Base-by-base conservation (phyloP, 1,140 invertebrate genomes). In the Condylostylus longicornis region DNA sequence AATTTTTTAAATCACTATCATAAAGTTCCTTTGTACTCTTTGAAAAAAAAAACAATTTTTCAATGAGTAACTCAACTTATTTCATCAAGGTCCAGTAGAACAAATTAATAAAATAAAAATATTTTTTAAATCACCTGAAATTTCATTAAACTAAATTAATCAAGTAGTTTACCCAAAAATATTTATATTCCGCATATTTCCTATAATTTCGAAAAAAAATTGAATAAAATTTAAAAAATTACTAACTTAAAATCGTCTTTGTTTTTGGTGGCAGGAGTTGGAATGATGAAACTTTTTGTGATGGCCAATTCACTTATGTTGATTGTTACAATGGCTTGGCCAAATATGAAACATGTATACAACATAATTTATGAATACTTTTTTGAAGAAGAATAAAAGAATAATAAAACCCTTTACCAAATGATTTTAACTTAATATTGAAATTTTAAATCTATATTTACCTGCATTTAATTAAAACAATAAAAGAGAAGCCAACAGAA, bases 211-310 rank as follows among this genome's bases (percentile, higher is more conserved):
- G 15, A 7, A 31, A 31, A 13, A 31, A 8, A 14, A 8, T 10
- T 9, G 13, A 37, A 29, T 10, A 37, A 2, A 17, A 18, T 5
- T 25, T 23, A 23, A 23, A 23, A 23, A 12, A 23, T 7, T 23
- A 23, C 22, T 7, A 23, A 6, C 12, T 23, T 23, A 23, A 23
- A 7, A 27, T n/a, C 14, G n/a, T 27, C 14, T 27, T 27, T 27
- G 25, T 36, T 18, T 34, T 33, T 41, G 40, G 41, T 33, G 46
- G 9, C 22, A 55, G 56, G 51, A 42, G 48, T 54, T 47, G 54
- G 53, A 38, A 58, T 58, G 50, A 58, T 58, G 58, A 58, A 61
- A 38, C 27, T 61, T 9, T 61, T 58, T 43, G 54, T 57, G 5
- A 51, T 61, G 8, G 53, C 58, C 32, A 58, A 58, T 43, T 51